Evolutionary conservation across 2,113 vertebrate species (phyloP).

Genomic region (Myotis davidii): DNA sequence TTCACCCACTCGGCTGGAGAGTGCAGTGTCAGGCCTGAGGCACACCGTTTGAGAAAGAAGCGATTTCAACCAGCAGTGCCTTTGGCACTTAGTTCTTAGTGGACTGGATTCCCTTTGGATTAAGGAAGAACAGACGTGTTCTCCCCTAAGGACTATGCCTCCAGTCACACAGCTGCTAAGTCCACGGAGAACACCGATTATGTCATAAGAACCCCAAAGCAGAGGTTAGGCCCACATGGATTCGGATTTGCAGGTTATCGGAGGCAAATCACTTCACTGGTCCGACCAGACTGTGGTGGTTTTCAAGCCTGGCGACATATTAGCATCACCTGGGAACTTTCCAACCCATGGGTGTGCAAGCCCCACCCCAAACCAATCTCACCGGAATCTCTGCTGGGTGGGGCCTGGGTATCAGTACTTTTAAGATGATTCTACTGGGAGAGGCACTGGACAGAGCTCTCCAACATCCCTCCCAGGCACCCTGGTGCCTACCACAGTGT

Average conservation of each 20-base stretch:
- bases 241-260: not conserved
- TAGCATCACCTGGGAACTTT: not conserved
- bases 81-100: not conserved
- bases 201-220: not conserved
- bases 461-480: not conserved
- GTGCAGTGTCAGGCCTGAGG: not conserved
- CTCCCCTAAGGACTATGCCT: conserved; percentile 9
- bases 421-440: not conserved
- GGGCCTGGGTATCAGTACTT: not conserved
- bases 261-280: not conserved
- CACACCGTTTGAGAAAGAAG: not conserved
- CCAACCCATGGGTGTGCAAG: not conserved
- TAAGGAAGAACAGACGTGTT: not conserved
- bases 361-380: not conserved
- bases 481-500: not conserved
- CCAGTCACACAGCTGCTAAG: not conserved
- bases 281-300: not conserved
- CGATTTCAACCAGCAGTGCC: not conserved
- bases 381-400: not conserved
- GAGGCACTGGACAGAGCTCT: not conserved
- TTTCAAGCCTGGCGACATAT: not conserved
- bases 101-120: not conserved
- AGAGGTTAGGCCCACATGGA: not conserved
- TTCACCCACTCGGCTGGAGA: not conserved
- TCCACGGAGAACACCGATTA: not conserved